Evolutionary conservation across 2,888 invertebrate genomes (phyloP).

Genomic region (Neoascia interrupta): DNA sequence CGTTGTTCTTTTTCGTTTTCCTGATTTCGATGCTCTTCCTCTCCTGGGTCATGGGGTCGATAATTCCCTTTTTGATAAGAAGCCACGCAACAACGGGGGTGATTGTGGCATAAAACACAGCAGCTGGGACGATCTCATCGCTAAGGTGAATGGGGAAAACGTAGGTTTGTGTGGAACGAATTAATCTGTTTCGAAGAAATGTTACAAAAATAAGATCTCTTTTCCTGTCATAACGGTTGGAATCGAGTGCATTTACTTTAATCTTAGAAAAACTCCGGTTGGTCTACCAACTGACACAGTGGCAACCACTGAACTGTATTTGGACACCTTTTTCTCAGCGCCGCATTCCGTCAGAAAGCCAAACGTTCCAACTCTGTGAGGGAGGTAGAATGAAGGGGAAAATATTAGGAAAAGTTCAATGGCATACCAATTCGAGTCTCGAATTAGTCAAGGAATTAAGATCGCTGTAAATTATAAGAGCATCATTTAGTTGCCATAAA

Average conservation of each 20-base stretch:
- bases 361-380: constrained; percentile 89
- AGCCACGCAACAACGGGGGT: constrained; percentile 91
- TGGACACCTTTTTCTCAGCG: constrained; percentile 94
- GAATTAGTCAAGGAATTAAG: too few species aligned
- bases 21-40: constrained; percentile 90
- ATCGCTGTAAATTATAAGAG: too few species aligned
- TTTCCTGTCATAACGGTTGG: too few species aligned
- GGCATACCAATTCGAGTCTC: too few species aligned
- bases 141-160: constrained; percentile 94
- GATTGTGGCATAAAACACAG: constrained; percentile 95
- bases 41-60: constrained; percentile 90
- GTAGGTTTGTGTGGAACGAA: constrained; percentile 92
- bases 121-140: constrained; percentile 93
- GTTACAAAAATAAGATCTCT: too few species aligned
- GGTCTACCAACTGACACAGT: constrained; percentile 92
- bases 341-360: constrained; percentile 94
- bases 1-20: constrained; percentile 90
- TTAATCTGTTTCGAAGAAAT: constrained; percentile 83
- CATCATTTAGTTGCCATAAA: too few species aligned
- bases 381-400: not conserved
- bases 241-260: constrained; percentile 89
- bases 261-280: constrained; percentile 91
- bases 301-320: constrained; percentile 92
- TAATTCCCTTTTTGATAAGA: constrained; percentile 89
- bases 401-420: not conserved